phyloP scores from a whole-genome alignment of 64 coral and sea anemone genomes.

The Actinia tenebrosa region DNA sequence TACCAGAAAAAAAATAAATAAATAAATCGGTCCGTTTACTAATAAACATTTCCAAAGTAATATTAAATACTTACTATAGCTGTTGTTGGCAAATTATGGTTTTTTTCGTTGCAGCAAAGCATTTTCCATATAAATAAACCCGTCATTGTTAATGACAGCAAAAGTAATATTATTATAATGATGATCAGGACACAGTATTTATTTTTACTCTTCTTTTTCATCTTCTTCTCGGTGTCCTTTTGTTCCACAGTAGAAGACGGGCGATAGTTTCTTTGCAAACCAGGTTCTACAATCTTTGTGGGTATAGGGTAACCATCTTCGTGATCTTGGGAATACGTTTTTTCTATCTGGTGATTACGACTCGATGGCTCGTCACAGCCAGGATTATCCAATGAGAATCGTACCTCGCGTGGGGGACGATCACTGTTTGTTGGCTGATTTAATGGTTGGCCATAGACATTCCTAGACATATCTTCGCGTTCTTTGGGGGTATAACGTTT shows the following conservation, averaged over 20 bases:
- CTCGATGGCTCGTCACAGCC: background rate
- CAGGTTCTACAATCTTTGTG: background rate
- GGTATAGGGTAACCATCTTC: background rate
- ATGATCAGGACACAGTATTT: background rate
- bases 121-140: slow-evolving; percentile 12
- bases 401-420: background rate
- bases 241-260: background rate
- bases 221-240: background rate
- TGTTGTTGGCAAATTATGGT: background rate
- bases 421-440: background rate
- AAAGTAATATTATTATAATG: background rate
- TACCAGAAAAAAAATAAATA: too few relatives aligned
- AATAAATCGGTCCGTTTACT: too few relatives aligned
- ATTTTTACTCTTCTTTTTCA: background rate
- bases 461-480: background rate
- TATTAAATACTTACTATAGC: background rate
- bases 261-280: background rate
- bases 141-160: background rate
- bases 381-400: background rate
- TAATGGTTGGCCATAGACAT: background rate
- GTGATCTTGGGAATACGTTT: too few relatives aligned
- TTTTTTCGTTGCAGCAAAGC: background rate
- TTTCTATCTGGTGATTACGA: too few relatives aligned
- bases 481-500: background rate
- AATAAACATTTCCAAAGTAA: background rate